Evolutionary conservation across 2,888 invertebrate genomes (phyloP), one percentile per base, ranked within the genome.

Genomic region (Stenodera caucasica): DNA sequence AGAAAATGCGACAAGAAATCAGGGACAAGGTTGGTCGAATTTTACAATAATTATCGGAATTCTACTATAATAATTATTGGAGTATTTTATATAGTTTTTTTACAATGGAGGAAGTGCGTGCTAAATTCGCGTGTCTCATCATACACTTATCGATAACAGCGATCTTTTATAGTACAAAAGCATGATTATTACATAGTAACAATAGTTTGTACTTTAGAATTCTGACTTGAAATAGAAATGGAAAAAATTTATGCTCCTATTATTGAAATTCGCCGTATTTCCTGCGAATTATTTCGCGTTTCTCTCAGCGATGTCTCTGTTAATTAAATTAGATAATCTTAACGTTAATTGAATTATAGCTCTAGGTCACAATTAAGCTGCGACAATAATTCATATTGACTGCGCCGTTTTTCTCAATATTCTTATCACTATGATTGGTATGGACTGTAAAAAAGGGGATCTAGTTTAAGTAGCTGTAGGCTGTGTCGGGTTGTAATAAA

Each of bases 1-100:
- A 99, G 85, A 95, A 94, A 84, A 97, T 99, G 96, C 88, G 98
- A 80, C 97, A 98, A 84, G 96, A 96, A 83, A 98, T 99, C 82
- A 89, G 99, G 83, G 97, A 98, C 84, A 99, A 99, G 93, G 98
- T 98, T 80, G 81, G 85, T 71, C 11, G n/a, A n/a, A n/a, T n/a
- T n/a, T n/a, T n/a, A n/a, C n/a, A n/a, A n/a, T n/a, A n/a, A n/a
- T n/a, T n/a, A n/a, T n/a, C n/a, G n/a, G n/a, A n/a, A n/a, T n/a
- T n/a, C n/a, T n/a, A n/a, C n/a, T n/a, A n/a, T n/a, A n/a, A n/a
- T n/a, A n/a, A n/a, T n/a, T n/a, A n/a, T n/a, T n/a, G n/a, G n/a
- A n/a, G n/a, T n/a, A n/a, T n/a, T n/a, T n/a, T n/a, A n/a, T n/a
- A n/a, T n/a, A n/a, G n/a, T n/a, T n/a, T n/a, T 15, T 40, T 40